These are phyloP conservation scores for Eremophila alpestris DNA, from an alignment of 2,797 vertebrate genomes.

Conservation along the genomic window DNA sequence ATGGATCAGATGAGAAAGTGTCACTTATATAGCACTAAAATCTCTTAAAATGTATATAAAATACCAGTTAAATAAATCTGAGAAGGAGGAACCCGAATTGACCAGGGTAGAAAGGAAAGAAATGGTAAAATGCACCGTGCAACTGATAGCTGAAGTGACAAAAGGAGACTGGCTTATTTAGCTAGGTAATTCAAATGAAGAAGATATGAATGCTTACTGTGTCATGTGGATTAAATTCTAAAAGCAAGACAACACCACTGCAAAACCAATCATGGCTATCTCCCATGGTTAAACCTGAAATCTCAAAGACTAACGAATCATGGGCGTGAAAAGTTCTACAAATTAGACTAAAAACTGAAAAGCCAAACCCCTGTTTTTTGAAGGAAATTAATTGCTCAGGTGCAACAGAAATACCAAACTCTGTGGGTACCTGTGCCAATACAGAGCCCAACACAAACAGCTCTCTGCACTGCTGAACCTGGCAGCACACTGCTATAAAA, in stretches of 20 bases:
- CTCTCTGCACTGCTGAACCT: neutral
- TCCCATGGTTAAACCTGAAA: neutral
- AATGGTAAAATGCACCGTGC: fast-evolving
- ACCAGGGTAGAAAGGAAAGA: neutral
- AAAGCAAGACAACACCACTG: neutral
- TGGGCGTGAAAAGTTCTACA: neutral
- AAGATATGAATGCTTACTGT: neutral
- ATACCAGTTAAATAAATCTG: neutral
- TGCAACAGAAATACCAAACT: neutral
- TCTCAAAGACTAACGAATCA: neutral
- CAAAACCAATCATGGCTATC: neutral
- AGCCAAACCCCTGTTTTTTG: neutral
- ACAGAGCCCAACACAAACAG: fast-evolving
- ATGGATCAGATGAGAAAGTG: neutral
- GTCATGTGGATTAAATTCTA: neutral
- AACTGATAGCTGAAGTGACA: neutral
- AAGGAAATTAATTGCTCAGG: neutral
- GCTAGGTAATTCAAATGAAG: neutral
- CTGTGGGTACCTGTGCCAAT: neutral
- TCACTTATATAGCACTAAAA: neutral
- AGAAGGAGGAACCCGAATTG: neutral
- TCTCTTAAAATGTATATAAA: neutral
- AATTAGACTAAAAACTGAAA: neutral
- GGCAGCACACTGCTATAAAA: neutral
- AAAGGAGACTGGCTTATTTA: neutral